Percentiles rank a stretch among this genome's conserved stretches.
phyloP scores from a whole-genome alignment of 1,140 invertebrate species.

The Rhysida immarginata region DNA sequence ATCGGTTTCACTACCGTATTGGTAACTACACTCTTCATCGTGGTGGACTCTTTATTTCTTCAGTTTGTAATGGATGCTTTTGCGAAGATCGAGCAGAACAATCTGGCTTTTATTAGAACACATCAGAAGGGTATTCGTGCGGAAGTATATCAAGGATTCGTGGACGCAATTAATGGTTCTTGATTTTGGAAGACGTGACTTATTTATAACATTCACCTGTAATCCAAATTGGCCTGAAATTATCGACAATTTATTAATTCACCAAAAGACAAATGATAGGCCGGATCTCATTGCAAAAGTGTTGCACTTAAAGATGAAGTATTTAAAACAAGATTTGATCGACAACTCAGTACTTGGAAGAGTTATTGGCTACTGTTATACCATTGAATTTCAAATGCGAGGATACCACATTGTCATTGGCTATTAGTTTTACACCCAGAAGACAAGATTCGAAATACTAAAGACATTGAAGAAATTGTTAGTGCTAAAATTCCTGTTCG shows the following conservation, averaged over 20 bases:
- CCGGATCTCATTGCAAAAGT: constrained; percentile 29
- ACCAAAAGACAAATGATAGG: constrained; percentile 22
- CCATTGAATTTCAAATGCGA: constrained; percentile 24
- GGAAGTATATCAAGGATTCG: constrained; percentile 33
- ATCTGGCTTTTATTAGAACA: constrained; percentile 25
- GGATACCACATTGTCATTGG: constrained; percentile 26
- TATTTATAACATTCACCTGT: constrained; percentile 22
- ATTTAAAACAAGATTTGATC: constrained; percentile 15
- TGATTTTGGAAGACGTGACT: constrained; percentile 10
- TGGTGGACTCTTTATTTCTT: not conserved
- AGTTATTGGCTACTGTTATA: constrained; percentile 9
- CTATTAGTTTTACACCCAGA: constrained; percentile 14
- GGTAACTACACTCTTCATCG: constrained; percentile 3
- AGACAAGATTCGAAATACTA: constrained; percentile 12
- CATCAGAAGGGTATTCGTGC: constrained; percentile 33
- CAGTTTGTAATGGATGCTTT: not conserved
- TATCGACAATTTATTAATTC: constrained; percentile 16
- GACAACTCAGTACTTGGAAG: constrained; percentile 18
- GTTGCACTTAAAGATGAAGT: constrained; percentile 20
- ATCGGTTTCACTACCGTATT: constrained; percentile 4
- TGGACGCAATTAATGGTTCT: constrained; percentile 17
- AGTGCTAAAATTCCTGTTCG: constrained; percentile 17
- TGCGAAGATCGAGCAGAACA: constrained; percentile 32
- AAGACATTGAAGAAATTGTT: constrained; percentile 17
- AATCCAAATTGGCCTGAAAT: constrained; percentile 37